These are phyloP conservation scores for Thymelicus lineola DNA, from an alignment of 2,888 invertebrate genomes.

Conservation along the genomic window DNA sequence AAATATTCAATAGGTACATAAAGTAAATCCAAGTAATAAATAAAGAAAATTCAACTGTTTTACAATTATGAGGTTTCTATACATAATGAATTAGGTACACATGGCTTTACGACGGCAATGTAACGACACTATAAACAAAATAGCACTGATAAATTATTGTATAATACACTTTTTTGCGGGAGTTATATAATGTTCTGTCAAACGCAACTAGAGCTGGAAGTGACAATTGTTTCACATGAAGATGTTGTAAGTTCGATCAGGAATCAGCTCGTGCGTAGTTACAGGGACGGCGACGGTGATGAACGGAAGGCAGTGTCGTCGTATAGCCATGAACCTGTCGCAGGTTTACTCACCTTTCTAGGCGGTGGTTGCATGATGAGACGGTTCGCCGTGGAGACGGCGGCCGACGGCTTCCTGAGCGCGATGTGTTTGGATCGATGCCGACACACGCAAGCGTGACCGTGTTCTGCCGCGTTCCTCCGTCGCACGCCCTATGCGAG, in stretches of 20 bases:
- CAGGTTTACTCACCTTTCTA: slow-evolving; percentile 88
- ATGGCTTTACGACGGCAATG: background rate
- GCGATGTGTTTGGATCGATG: slow-evolving; percentile 56
- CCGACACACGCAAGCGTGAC: slow-evolving; percentile 59
- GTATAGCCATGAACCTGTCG: slow-evolving; percentile 20
- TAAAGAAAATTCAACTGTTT: background rate
- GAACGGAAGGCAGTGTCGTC: slow-evolving; percentile 13
- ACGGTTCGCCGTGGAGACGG: slow-evolving; percentile 53
- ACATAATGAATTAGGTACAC: background rate
- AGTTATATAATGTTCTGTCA: slow-evolving; percentile 37
- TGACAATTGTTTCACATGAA: slow-evolving; percentile 26
- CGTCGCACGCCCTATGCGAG: slow-evolving; percentile 51
- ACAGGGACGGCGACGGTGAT: background rate
- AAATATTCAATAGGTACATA: background rate
- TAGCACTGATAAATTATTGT: background rate
- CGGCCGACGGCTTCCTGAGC: slow-evolving; percentile 44
- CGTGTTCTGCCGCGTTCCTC: slow-evolving; percentile 58
- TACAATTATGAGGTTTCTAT: background rate
- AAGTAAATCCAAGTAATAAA: background rate
- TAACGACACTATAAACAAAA: background rate
- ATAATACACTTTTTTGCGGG: slow-evolving; percentile 14
- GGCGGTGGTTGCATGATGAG: slow-evolving; percentile 93
- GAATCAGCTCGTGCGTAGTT: background rate
- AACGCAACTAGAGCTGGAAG: slow-evolving; percentile 22
- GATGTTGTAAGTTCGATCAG: slow-evolving; percentile 10